phyloP scores from a whole-genome alignment of 1,140 invertebrate species.

The Dolichoris vasculosae region DNA sequence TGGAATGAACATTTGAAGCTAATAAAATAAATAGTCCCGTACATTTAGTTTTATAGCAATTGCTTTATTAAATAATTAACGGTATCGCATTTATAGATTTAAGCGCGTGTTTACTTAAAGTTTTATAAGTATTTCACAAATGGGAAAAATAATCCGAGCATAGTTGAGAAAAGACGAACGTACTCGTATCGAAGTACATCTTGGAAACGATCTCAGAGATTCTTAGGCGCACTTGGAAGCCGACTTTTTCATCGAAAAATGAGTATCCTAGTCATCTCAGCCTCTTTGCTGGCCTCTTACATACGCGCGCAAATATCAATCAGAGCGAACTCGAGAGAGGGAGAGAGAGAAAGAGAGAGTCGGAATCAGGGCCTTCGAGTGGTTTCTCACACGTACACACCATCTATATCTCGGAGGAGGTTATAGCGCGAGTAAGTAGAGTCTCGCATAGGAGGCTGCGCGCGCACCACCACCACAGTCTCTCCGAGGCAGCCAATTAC shows the following conservation, averaged over 20 bases:
- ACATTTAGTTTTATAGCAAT: no score
- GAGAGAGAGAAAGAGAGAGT: neutral
- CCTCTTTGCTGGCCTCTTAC: neutral
- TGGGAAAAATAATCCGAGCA: neutral
- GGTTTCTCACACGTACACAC: conserved; percentile 28
- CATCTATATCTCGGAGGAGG: neutral
- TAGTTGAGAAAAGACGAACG: neutral
- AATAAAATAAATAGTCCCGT: no score
- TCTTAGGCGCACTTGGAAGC: no score
- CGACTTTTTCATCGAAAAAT: neutral
- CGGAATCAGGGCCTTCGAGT: conserved; percentile 34
- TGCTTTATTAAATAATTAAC: no score
- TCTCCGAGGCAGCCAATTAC: neutral
- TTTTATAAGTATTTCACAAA: neutral
- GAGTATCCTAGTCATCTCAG: neutral
- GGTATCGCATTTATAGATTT: no score
- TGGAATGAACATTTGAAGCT: no score
- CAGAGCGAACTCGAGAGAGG: conserved; percentile 62
- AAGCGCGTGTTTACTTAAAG: no score
- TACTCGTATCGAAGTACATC: no score
- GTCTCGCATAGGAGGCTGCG: neutral
- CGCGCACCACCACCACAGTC: neutral
- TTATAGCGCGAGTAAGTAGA: neutral
- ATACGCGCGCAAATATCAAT: conserved; percentile 63
- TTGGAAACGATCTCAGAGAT: neutral